phyloP scores from a whole-genome alignment of 2,113 vertebrate genomes.

The Corydoras sp. region DNA sequence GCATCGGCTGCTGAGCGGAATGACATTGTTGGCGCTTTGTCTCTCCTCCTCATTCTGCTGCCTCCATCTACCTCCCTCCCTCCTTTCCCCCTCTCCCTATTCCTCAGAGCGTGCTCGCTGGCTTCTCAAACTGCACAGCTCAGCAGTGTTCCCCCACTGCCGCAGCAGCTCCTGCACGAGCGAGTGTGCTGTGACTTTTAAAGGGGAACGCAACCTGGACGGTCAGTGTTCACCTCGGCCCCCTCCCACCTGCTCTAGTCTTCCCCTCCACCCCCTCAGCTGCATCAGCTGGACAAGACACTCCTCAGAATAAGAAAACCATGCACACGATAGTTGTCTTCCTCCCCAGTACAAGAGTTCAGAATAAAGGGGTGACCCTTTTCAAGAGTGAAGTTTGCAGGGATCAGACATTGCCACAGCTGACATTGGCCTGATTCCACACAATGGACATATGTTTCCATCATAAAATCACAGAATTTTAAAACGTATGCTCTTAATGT shows the following conservation, averaged over 20 bases:
- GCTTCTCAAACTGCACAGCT: constrained; percentile 81
- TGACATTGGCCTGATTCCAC: constrained; percentile 39
- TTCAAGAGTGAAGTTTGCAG: constrained; percentile 33
- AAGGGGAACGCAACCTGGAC: constrained; percentile 77
- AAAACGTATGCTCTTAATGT: background rate
- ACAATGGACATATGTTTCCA: constrained; percentile 16
- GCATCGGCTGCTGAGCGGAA: constrained; percentile 76
- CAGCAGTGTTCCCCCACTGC: constrained; percentile 79
- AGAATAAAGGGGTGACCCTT: constrained; percentile 38
- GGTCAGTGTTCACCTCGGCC: constrained; percentile 58
- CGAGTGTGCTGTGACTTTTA: constrained; percentile 78
- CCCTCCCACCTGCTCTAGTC: constrained; percentile 41
- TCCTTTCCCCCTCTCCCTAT: constrained; percentile 51
- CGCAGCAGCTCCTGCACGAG: constrained; percentile 81
- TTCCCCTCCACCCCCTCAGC: constrained; percentile 33
- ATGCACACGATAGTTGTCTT: background rate
- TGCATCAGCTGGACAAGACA: constrained; percentile 47
- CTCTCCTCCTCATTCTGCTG: constrained; percentile 38
- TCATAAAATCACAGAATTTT: background rate
- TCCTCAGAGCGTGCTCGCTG: constrained; percentile 67
- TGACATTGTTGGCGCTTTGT: constrained; percentile 74
- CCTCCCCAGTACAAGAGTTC: constrained; percentile 11
- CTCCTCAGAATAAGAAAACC: constrained; percentile 10
- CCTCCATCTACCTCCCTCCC: constrained; percentile 37
- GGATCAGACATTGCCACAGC: constrained; percentile 27